Evolutionary conservation across 2,888 invertebrate genomes (phyloP), one percentile per base, ranked within the genome.

Genomic region (Drosophila neutralis): DNA sequence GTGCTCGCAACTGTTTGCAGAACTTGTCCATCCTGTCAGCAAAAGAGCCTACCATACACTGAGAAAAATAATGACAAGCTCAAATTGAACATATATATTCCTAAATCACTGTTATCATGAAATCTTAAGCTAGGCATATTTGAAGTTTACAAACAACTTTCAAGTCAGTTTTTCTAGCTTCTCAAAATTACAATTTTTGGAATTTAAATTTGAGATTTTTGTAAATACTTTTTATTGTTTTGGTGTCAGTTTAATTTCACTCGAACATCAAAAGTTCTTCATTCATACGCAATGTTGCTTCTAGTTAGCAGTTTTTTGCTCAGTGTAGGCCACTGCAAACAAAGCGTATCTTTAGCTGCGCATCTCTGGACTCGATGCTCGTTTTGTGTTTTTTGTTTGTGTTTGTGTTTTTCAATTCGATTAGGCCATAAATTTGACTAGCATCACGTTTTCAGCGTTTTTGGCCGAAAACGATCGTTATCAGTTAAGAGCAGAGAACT

Each of bases 341-440:
- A 21, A 49, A n/a, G 27, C 27, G 27, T 68, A 73, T 73, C 73
- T 83, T 71, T 51, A 51, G 54, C 62, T 65, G 74, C 63, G 57
- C 83, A 78, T 81, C 89, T 71, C 24, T 69, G 45, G 31, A 51
- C 29, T 40, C 35, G 42, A 52, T 45, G 67, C 57, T 51, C 8
- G 60, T 42, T 52, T 31, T 27, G 27, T 27, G 27, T 27, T 27
- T 27, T 57, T 40, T 45, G 33, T 38, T 31, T 36, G 5, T 54
- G n/a, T 36, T 31, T 45, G 38, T 64, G n/a, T 56, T 21, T 21
- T 42, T 42, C 63, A 42, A 42, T 67, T 78, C 80, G 76, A 77
- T 89, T 73, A 73, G 75, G 69, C 69, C 82, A 87, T 89, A 81
- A 89, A 87, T 89, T 89, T 70, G 61, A 73, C 69, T 69, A 61